Percentiles rank a stretch among this genome's conserved stretches.
Evolutionary conservation across 2,888 invertebrate genomes (phyloP).

Genomic region (Conchocele bisecta): DNA sequence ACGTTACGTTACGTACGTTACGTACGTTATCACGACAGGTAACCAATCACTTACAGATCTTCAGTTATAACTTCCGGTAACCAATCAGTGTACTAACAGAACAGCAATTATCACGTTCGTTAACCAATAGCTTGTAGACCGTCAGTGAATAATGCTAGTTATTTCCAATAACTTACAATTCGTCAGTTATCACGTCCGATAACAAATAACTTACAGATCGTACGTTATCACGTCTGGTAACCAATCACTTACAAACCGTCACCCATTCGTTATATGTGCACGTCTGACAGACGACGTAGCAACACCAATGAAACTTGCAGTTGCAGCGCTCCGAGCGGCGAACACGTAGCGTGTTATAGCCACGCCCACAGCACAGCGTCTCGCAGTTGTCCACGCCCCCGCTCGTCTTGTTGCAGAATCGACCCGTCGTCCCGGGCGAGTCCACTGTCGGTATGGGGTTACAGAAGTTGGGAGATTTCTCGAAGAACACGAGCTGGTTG

Average conservation of each 20-base stretch:
- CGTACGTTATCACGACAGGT: too few relatives aligned
- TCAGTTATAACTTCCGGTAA: too few relatives aligned
- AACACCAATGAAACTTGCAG: slow-evolving; percentile 82
- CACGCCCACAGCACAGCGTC: slow-evolving; percentile 78
- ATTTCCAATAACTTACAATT: too few relatives aligned
- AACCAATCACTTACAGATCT: too few relatives aligned
- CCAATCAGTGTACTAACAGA: too few relatives aligned
- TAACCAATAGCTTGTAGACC: too few relatives aligned
- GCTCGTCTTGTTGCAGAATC: slow-evolving; percentile 79
- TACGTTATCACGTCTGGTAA: too few relatives aligned
- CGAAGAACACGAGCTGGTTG: slow-evolving; percentile 90
- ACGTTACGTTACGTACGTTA: too few relatives aligned
- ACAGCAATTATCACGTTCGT: too few relatives aligned
- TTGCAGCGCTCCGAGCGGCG: slow-evolving; percentile 78
- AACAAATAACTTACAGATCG: too few relatives aligned
- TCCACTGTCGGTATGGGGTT: slow-evolving; percentile 81
- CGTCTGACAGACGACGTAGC: slow-evolving; percentile 80
- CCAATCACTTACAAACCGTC: slow-evolving; percentile 94
- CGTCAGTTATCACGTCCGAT: too few relatives aligned
- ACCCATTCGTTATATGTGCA: slow-evolving; percentile 88
- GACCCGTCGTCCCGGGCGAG: slow-evolving; percentile 78
- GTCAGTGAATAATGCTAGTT: too few relatives aligned
- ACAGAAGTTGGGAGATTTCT: slow-evolving; percentile 98
- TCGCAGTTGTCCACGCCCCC: slow-evolving; percentile 76
- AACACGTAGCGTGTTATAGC: slow-evolving; percentile 84